These are phyloP conservation scores for Dendrocincla fuliginosa DNA, from an alignment of 2,797 vertebrate genomes.

Conservation along the genomic window DNA sequence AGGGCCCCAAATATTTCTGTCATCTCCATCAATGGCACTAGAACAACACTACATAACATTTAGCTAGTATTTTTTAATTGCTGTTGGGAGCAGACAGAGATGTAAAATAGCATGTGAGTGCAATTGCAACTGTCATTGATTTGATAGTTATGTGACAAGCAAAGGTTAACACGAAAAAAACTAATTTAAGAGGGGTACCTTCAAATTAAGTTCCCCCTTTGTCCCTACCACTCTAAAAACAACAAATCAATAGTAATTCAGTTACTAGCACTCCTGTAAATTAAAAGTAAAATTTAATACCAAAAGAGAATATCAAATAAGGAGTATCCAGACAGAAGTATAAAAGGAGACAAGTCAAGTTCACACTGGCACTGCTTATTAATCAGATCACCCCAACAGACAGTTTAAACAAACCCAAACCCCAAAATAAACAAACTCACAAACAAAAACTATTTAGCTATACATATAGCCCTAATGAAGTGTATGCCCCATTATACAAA, in stretches of 20 bases:
- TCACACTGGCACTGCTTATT: background rate
- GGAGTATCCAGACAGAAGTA: background rate
- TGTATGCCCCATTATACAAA: background rate
- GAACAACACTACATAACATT: background rate
- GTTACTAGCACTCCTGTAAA: background rate
- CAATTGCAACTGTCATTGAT: background rate
- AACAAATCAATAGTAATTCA: background rate
- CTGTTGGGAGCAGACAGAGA: background rate
- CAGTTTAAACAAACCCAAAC: background rate
- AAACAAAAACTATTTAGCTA: background rate
- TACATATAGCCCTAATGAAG: background rate
- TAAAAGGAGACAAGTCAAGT: background rate
- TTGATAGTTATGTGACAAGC: background rate
- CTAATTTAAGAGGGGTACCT: background rate
- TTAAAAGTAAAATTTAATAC: background rate
- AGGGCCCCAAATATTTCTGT: background rate
- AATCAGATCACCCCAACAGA: background rate
- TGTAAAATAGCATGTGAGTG: background rate
- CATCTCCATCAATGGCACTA: background rate
- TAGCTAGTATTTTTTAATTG: background rate
- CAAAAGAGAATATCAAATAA: background rate
- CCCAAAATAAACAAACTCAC: background rate
- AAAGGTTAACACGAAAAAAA: background rate
- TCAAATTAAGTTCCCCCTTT: background rate
- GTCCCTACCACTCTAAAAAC: background rate